Evolutionary conservation across 2,797 vertebrate species (phyloP).

Genomic region (Falco biarmicus): DNA sequence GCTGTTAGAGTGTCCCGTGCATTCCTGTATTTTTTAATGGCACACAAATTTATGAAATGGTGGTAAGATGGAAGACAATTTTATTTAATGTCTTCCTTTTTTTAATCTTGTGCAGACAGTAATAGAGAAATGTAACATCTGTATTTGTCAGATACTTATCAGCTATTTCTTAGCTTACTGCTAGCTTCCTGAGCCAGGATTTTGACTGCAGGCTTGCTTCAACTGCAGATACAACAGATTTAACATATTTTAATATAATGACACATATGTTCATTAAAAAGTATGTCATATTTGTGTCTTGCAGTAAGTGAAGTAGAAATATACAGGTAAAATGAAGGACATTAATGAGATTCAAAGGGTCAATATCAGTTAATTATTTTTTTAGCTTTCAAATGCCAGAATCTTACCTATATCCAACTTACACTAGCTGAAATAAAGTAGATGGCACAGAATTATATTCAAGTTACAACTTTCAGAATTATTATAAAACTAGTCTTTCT

Average conservation of each 20-base stretch:
- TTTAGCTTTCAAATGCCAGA: not conserved
- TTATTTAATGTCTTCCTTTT: not conserved
- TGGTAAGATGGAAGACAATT: not conserved
- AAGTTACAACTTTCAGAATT: not conserved
- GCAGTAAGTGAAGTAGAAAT: not conserved
- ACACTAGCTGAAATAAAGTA: not conserved
- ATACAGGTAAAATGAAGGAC: not conserved
- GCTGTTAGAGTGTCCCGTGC: not conserved
- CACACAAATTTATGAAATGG: not conserved
- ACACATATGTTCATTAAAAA: not conserved
- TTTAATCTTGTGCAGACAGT: not conserved
- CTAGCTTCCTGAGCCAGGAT: not conserved
- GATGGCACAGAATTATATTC: not conserved
- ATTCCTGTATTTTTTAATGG: constrained; percentile 11
- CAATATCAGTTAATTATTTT: not conserved
- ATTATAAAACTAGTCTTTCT: not conserved
- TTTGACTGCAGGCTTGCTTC: not conserved
- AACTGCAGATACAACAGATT: not conserved
- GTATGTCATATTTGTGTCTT: not conserved
- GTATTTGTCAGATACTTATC: not conserved
- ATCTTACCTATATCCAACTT: not conserved
- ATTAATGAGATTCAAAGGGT: not conserved
- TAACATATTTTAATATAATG: not conserved
- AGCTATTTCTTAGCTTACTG: not conserved
- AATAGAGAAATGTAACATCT: not conserved